Evolutionary conservation across 2,113 vertebrate genomes (phyloP), one percentile per base, ranked within the genome.

Genomic region (Aptenodytes forsteri): DNA sequence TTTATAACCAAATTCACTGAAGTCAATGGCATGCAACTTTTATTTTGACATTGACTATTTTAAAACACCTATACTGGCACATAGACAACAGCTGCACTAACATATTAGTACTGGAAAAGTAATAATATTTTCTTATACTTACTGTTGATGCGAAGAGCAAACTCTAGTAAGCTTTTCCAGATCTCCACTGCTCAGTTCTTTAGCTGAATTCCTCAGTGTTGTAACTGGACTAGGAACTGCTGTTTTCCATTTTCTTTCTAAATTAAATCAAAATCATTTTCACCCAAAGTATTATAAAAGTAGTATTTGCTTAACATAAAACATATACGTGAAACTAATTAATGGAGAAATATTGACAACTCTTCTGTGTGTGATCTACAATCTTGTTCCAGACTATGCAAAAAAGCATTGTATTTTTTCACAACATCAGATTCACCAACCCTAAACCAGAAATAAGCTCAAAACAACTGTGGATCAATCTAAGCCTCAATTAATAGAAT

Each of bases 141-240:
- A 99, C 99, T 99, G 98, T 94, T 98, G 98, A 98, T 99, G 99
- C 1, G 98, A 99, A 96, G 98, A 98, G 94, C 99, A 99, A 97
- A 99, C 98, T 92, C 98, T 98, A 75, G 98, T 97, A 95, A 99
- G 99, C 4, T 92, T 98, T 93, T 99, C 98, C 79, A 99, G 98
- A 93, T 99, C 98, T 89, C 98, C 98, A 90, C 97, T 80, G 52
- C 98, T 98, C 86, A 98, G 94, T 66, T 97, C 98, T 92, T 98
- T 97, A 83, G 94, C 93, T 62, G 98, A 96, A 82, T 98, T 98
- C 49, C 93, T 94, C 15, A 91, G 34, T 56, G 87, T 55, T 59
- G 69, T 55, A 87, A 94, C 84, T 65, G 92, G 89, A 42, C 80
- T 40, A n/a, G 90, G 94, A 87, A 97, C 94, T 21, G 98, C 96